Percentiles rank a stretch among this genome's conserved stretches.
phyloP scores from a whole-genome alignment of 2,888 invertebrate species.

The Ferdinandea cuprea region DNA sequence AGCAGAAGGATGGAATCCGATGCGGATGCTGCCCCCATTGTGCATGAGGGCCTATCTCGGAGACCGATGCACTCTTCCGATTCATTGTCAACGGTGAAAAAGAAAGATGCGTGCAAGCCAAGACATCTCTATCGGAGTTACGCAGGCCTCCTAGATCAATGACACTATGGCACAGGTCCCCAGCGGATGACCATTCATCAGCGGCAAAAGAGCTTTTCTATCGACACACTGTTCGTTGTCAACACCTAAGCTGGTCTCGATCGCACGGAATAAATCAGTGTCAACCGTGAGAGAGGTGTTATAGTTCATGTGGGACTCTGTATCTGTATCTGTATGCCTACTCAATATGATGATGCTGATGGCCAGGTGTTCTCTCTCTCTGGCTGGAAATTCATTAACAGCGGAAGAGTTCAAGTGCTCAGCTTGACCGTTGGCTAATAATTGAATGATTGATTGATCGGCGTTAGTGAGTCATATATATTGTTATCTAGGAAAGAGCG shows the following conservation, averaged over 20 bases:
- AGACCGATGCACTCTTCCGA: not conserved
- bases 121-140: slow-evolving; percentile 67
- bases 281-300: slow-evolving; percentile 60
- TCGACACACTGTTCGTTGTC: slow-evolving; percentile 60
- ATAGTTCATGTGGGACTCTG: slow-evolving; percentile 65
- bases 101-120: slow-evolving; percentile 53
- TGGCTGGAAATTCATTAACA: slow-evolving; percentile 60
- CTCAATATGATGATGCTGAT: slow-evolving; percentile 39
- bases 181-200: slow-evolving; percentile 70
- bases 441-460: slow-evolving; percentile 74
- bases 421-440: slow-evolving; percentile 64
- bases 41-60: slow-evolving; percentile 55
- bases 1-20: slow-evolving; percentile 14
- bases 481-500: slow-evolving; percentile 65
- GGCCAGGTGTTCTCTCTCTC: slow-evolving; percentile 61
- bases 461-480: slow-evolving; percentile 67
- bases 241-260: slow-evolving; percentile 62
- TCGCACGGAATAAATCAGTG: slow-evolving; percentile 71
- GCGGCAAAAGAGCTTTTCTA: slow-evolving; percentile 55
- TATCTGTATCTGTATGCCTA: too few species aligned
- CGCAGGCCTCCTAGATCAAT: slow-evolving; percentile 60
- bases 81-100: slow-evolving; percentile 52
- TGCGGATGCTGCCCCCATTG: slow-evolving; percentile 35
- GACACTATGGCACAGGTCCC: slow-evolving; percentile 50
- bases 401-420: slow-evolving; percentile 65